Percentiles rank a stretch among this genome's conserved stretches.
Evolutionary conservation across 2,888 invertebrate genomes (phyloP).

Genomic region (Phyllotreta striolata): DNA sequence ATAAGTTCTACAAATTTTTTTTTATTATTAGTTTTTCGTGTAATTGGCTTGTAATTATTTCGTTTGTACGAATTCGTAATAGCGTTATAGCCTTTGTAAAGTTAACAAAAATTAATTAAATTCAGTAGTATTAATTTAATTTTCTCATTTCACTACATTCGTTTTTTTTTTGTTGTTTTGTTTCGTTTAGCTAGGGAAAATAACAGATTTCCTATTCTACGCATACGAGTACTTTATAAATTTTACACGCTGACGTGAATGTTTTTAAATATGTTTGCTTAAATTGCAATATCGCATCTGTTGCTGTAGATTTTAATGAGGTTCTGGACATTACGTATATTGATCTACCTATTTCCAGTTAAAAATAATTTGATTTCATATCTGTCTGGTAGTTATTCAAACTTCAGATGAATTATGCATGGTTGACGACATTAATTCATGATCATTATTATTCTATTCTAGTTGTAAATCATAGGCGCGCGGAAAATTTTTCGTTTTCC

Average conservation of each 20-base stretch:
- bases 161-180: too few relatives aligned
- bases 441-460: slow-evolving; percentile 8
- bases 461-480: slow-evolving; percentile 12
- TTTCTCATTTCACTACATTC: too few relatives aligned
- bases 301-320: slow-evolving; percentile 2
- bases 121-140: too few relatives aligned
- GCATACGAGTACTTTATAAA: not conserved
- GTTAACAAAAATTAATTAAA: too few relatives aligned
- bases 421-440: slow-evolving; percentile 8
- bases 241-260: slow-evolving; percentile 1
- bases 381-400: slow-evolving; percentile 5
- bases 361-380: slow-evolving; percentile 7
- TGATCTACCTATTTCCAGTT: slow-evolving; percentile 3
- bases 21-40: too few relatives aligned
- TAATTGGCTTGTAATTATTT: too few relatives aligned
- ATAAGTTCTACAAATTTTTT: too few relatives aligned
- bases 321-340: slow-evolving; percentile 7
- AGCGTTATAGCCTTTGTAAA: too few relatives aligned
- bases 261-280: slow-evolving; percentile 13
- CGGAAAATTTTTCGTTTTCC: not conserved
- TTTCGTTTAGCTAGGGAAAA: too few relatives aligned
- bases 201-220: too few relatives aligned
- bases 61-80: too few relatives aligned
- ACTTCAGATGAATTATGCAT: slow-evolving; percentile 11
- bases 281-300: slow-evolving; percentile 4